These are phyloP conservation scores for Strix uralensis DNA, from an alignment of 2,113 vertebrate genomes.

Conservation along the genomic window DNA sequence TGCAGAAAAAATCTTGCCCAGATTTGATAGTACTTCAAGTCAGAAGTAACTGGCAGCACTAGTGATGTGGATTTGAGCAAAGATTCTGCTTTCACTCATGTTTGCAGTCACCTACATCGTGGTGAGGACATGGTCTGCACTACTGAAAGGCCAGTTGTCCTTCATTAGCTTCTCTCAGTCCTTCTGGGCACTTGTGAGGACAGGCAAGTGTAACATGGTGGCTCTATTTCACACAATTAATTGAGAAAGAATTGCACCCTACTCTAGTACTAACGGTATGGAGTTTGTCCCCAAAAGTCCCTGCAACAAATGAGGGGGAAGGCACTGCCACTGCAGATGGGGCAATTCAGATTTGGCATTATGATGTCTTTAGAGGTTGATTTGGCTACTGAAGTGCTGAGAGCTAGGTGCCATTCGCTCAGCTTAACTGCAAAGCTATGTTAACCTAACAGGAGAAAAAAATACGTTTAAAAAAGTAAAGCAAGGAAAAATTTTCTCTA, in stretches of 20 bases:
- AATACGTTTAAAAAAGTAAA: not conserved
- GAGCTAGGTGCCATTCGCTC: not conserved
- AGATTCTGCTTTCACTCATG: not conserved
- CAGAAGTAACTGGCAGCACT: not conserved
- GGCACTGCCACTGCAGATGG: not conserved
- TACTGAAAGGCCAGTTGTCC: not conserved
- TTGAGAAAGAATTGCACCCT: not conserved
- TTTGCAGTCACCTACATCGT: not conserved
- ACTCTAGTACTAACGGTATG: not conserved
- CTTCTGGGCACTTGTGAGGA: not conserved
- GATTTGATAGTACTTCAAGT: not conserved
- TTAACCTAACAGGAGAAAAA: not conserved
- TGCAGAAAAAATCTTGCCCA: not conserved
- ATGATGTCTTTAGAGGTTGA: not conserved
- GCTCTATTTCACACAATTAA: not conserved
- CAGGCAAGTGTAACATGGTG: rapidly evolving
- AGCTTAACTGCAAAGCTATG: not conserved
- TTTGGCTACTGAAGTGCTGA: not conserved
- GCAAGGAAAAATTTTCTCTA: not conserved
- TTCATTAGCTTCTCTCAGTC: not conserved
- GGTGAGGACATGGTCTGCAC: not conserved
- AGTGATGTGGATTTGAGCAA: not conserved
- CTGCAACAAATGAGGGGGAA: not conserved
- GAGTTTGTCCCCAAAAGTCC: not conserved
- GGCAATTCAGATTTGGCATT: not conserved